Conservation (phyloP, 2,888 invertebrate genomes). For the Cephus runcator region DNA sequence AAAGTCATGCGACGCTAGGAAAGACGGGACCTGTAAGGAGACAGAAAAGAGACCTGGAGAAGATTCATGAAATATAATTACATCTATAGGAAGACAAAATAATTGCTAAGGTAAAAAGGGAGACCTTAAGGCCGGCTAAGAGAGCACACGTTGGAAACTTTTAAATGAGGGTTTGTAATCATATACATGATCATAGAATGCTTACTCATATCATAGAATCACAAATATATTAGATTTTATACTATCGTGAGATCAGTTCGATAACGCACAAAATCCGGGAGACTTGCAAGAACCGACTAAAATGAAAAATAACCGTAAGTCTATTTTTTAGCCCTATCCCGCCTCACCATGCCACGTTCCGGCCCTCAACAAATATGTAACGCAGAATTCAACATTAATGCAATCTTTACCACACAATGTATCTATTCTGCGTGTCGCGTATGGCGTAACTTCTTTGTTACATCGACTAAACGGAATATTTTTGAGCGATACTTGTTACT, state of each 20-base stretch:
- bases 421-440: background rate
- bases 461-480: background rate
- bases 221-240: background rate
- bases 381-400: background rate
- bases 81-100: conserved; percentile 47
- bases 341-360: background rate
- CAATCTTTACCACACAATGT: background rate
- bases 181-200: background rate
- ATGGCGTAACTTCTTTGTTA: background rate
- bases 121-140: background rate
- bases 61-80: background rate
- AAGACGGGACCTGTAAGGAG: background rate
- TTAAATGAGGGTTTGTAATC: background rate
- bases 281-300: background rate
- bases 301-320: background rate
- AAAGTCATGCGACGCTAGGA: background rate
- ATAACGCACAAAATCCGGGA: background rate
- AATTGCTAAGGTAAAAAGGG: conserved; percentile 54
- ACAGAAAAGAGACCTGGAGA: background rate
- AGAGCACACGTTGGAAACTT: background rate
- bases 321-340: background rate
- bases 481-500: background rate
- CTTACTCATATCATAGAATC: background rate
- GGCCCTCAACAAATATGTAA: background rate
- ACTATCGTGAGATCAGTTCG: background rate